phyloP scores from a whole-genome alignment of 2,113 vertebrate species.

The Forbesichthys agassizii region DNA sequence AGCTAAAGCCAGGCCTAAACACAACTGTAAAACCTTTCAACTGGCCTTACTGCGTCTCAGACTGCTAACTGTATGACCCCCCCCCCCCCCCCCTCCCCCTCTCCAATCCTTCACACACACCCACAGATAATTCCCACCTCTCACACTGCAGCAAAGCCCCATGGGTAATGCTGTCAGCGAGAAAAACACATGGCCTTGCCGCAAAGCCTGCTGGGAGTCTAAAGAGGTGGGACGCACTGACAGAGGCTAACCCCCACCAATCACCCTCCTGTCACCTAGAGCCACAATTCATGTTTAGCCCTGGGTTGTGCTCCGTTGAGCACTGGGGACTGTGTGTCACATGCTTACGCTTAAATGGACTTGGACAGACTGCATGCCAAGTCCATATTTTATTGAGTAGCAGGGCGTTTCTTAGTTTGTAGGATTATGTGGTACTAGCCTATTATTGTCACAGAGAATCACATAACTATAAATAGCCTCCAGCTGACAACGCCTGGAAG shows the following conservation, averaged over 20 bases:
- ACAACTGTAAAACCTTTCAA: background rate
- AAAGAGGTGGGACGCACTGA: background rate
- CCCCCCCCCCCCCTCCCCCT: background rate
- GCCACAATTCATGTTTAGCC: constrained; percentile 10
- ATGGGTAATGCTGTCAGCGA: constrained; percentile 21
- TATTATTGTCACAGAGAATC: too few species aligned
- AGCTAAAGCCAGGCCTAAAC: background rate
- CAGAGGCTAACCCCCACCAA: background rate
- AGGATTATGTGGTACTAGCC: too few species aligned
- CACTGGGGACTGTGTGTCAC: background rate
- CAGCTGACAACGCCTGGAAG: too few species aligned
- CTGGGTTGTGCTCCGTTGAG: background rate
- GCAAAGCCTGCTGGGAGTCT: constrained; percentile 35
- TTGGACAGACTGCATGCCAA: too few species aligned
- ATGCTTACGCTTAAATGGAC: too few species aligned
- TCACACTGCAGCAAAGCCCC: background rate
- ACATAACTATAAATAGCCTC: too few species aligned
- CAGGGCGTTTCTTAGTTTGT: too few species aligned
- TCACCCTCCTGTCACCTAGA: background rate
- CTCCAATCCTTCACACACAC: background rate
- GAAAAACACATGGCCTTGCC: constrained; percentile 24
- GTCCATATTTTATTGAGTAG: too few species aligned
- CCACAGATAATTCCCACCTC: background rate
- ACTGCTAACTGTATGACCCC: constrained; percentile 18
- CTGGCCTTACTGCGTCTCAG: constrained; percentile 19